phyloP scores from a whole-genome alignment of 1,140 invertebrate species.

The Colletes latitarsis region DNA sequence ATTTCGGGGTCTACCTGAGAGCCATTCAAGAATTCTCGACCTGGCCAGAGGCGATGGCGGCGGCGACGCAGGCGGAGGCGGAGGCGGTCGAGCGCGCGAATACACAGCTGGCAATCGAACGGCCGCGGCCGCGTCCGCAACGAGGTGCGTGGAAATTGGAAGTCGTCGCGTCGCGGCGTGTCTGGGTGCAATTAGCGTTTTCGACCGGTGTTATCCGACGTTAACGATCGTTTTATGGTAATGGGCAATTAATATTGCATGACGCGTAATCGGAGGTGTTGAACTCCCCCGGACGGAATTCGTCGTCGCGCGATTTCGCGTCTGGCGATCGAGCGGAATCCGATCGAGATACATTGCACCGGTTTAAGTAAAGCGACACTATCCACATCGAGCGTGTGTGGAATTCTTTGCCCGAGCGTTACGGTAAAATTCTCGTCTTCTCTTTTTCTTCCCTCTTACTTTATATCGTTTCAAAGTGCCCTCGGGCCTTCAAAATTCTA shows the following conservation, averaged over 20 bases:
- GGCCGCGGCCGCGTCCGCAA: not conserved
- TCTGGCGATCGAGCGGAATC: constrained; percentile 7
- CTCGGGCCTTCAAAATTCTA: too few relatives aligned
- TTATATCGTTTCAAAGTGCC: too few relatives aligned
- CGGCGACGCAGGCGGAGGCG: too few relatives aligned
- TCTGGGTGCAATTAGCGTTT: constrained; percentile 24
- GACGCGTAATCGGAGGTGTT: constrained; percentile 20
- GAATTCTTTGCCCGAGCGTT: not conserved
- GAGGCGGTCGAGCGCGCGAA: not conserved
- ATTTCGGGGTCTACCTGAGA: constrained; percentile 42
- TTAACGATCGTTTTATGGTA: constrained; percentile 32
- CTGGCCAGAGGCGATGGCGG: not conserved
- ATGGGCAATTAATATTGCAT: constrained; percentile 35
- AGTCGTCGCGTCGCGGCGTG: not conserved
- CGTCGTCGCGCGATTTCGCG: constrained; percentile 17
- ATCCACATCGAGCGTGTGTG: not conserved
- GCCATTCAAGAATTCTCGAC: constrained; percentile 37
- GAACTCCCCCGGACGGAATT: constrained; percentile 26
- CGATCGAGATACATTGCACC: not conserved
- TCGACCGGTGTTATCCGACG: not conserved
- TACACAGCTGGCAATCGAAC: not conserved
- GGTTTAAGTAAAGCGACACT: too few relatives aligned
- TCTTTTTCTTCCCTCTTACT: not conserved
- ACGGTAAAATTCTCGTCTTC: not conserved
- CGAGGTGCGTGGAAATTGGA: constrained; percentile 13